Evolutionary conservation across 1,140 invertebrate genomes (phyloP).

Genomic region (Drosophila orosa): DNA sequence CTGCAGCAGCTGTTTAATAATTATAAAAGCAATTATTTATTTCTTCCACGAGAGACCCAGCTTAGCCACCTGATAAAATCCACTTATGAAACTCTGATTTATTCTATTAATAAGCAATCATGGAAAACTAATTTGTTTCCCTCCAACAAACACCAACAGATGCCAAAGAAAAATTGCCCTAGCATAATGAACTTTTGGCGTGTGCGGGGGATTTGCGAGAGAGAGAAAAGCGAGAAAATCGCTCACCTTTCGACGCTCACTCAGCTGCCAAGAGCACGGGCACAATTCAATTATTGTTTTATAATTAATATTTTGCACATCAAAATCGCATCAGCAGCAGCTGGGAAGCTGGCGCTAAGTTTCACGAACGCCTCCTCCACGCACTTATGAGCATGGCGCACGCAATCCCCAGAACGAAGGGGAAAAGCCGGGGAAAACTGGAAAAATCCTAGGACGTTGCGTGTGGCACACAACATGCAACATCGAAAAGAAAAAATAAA

Average conservation of each 20-base stretch:
- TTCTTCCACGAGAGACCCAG: not conserved
- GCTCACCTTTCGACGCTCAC: conserved; percentile 60
- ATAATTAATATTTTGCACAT: conserved; percentile 84
- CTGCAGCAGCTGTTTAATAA: not conserved
- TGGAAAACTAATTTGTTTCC: conserved; percentile 60
- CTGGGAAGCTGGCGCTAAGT: conserved; percentile 59
- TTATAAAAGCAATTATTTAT: conserved; percentile 26
- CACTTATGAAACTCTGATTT: conserved; percentile 31
- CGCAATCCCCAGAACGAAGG: conserved; percentile 41
- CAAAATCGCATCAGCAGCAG: conserved; percentile 80
- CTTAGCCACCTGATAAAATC: conserved; percentile 35
- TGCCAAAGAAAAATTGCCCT: conserved; percentile 41
- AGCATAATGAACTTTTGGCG: conserved; percentile 74
- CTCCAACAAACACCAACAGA: conserved; percentile 54
- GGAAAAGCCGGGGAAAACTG: conserved; percentile 3
- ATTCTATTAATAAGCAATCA: conserved; percentile 68
- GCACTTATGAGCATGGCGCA: conserved; percentile 60
- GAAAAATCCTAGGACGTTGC: conserved; percentile 56
- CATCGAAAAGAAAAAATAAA: conserved; percentile 42
- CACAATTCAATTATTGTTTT: conserved; percentile 82
- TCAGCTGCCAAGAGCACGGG: conserved; percentile 52
- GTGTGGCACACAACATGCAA: conserved; percentile 54
- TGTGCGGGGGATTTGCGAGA: conserved; percentile 44
- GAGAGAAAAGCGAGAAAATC: conserved; percentile 27
- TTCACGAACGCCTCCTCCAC: conserved; percentile 35